phyloP scores from a whole-genome alignment of 92 coral and sea anemone genomes.

The Anthopleura xanthogrammica region DNA sequence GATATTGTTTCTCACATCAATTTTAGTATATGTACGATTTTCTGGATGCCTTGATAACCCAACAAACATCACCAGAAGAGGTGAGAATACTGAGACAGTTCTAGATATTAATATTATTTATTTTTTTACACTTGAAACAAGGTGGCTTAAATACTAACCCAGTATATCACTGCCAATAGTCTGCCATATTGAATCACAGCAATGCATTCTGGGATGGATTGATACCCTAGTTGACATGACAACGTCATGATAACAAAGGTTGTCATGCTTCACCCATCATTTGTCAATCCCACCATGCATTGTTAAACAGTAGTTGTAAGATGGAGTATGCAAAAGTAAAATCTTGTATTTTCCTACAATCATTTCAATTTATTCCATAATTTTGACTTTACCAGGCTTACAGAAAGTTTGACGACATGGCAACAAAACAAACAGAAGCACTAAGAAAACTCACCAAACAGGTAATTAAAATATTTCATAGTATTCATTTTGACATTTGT shows the following conservation, averaged over 20 bases:
- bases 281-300: too few relatives aligned
- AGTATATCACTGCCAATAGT: too few relatives aligned
- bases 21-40: slow-evolving; percentile 97
- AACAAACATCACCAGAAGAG: slow-evolving; percentile 98
- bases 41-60: slow-evolving; percentile 94
- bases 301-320: too few relatives aligned
- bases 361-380: neutral
- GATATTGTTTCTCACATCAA: neutral
- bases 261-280: too few relatives aligned
- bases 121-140: too few relatives aligned
- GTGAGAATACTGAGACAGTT: slow-evolving; percentile 38
- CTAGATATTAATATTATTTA: neutral
- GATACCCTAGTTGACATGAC: too few relatives aligned
- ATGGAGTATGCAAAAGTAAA: too few relatives aligned
- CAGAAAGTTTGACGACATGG: slow-evolving; percentile 98
- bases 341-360: neutral
- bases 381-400: slow-evolving; percentile 66
- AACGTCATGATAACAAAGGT: too few relatives aligned
- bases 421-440: slow-evolving; percentile 97
- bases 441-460: slow-evolving; percentile 93
- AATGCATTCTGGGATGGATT: too few relatives aligned
- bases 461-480: slow-evolving; percentile 34
- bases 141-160: too few relatives aligned
- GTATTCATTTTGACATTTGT: too few relatives aligned
- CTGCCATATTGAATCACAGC: too few relatives aligned